Evolutionary conservation across 2,888 invertebrate species (phyloP).

Genomic region (Gymnosoma rotundatum): DNA sequence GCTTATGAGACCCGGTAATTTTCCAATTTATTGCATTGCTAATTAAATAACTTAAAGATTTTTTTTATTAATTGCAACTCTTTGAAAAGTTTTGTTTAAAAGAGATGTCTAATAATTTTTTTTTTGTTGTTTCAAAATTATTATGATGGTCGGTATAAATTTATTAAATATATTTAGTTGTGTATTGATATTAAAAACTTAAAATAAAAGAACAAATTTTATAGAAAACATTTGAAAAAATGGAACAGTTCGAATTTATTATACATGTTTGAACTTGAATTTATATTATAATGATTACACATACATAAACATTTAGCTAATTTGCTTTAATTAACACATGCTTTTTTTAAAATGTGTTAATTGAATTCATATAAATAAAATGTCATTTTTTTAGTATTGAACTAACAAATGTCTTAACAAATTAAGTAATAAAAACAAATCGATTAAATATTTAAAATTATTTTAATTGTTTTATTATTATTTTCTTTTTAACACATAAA

Average conservation of each 20-base stretch:
- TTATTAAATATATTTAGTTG: constrained; percentile 6
- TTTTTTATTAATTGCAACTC: background rate
- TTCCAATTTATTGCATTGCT: background rate
- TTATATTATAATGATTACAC: constrained; percentile 23
- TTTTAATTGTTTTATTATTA: no score
- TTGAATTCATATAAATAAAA: constrained; percentile 48
- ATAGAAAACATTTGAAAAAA: background rate
- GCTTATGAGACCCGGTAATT: no score
- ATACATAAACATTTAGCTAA: background rate
- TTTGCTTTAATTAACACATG: constrained; percentile 35
- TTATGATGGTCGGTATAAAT: no score
- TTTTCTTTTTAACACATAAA: no score
- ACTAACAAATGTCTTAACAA: constrained; percentile 24
- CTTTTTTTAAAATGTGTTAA: constrained; percentile 45
- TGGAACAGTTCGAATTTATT: constrained; percentile 42
- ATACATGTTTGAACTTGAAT: constrained; percentile 62
- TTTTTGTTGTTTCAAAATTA: background rate
- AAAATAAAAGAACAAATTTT: constrained; percentile 36
- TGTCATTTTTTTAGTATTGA: constrained; percentile 24
- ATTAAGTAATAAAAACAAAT: background rate
- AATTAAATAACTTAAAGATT: no score
- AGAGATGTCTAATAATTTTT: background rate
- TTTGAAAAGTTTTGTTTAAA: background rate
- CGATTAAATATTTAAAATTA: no score
- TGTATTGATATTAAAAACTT: constrained; percentile 30